Evolutionary conservation across 2,797 vertebrate genomes (phyloP).

Genomic region (Neopelma chrysocephalum): DNA sequence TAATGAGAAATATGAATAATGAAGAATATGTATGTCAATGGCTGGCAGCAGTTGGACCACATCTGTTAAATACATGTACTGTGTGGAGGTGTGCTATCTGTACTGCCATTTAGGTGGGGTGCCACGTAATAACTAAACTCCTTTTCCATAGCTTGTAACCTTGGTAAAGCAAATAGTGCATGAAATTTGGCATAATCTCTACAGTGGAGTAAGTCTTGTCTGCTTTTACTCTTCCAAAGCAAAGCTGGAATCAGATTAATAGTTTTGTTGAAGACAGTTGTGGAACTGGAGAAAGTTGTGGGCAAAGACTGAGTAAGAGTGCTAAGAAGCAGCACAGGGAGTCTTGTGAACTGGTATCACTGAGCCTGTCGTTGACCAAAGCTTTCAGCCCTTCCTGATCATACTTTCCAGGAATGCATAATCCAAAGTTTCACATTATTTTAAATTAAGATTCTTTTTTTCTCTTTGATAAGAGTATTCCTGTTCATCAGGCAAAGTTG

Average conservation of each 20-base stretch:
- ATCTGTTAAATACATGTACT: neutral
- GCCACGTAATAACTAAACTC: neutral
- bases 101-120: neutral
- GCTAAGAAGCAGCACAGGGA: neutral
- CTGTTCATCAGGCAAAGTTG: neutral
- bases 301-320: neutral
- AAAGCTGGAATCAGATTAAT: neutral
- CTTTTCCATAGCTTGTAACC: neutral
- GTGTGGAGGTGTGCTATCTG: neutral
- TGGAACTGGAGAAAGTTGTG: neutral
- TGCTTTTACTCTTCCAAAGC: neutral
- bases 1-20: neutral
- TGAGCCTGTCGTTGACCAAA: neutral
- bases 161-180: neutral
- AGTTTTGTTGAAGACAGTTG: neutral
- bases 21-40: neutral
- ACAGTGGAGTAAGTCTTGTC: neutral
- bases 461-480: neutral
- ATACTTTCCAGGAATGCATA: neutral
- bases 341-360: neutral
- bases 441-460: neutral
- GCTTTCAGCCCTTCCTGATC: neutral
- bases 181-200: neutral
- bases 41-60: neutral
- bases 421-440: neutral